Evolutionary conservation across 2,888 invertebrate genomes (phyloP), one percentile per base, ranked within the genome.

Genomic region (Spicauda simplicius): DNA sequence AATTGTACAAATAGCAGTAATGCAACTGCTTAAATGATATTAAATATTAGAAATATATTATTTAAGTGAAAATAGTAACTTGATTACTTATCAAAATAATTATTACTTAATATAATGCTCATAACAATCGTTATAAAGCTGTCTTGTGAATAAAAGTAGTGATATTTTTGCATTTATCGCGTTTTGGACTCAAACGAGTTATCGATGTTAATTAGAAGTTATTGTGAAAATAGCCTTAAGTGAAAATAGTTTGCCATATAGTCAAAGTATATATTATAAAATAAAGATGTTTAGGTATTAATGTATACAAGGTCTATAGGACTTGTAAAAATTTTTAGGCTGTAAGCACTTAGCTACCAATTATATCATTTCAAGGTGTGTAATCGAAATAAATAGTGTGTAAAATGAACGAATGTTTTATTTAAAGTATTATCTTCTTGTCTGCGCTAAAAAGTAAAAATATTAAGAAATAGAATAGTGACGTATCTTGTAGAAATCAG

Each of bases 131-230:
- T 33, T 50, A 60, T 18, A 33, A 60, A 60, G 53, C 37, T 61
- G 61, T 53, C 53, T 37, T 62, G 62, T 62, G 54, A 61, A 53
- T 37, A 20, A 61, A 41, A 30, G 54, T 62, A 54, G 54, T 25
- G 54, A 62, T 45, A 54, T 53, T 61, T 41, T 62, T 62, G 62
- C 62, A 62, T 62, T 54, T 62, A 55, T 45, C 62, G 54, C 25
- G 6, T 54, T 61, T 54, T 45, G 53, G 50, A 53, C 41, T 41
- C 57, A 7, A 16, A 30, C 30, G 55, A 10, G 55, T 55, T 30
- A 10, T 30, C 30, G 55, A 14, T 54, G 54, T 25, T 25, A 25
- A 25, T 54, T 54, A 55, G 55, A 55, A 14, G 55, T 30, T 33
- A 55, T 30, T 55, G n/a, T 48, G 16, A 48, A 16, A 48, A 48